Base-by-base conservation (phyloP, 1,140 invertebrate species). In the Ceratina australensis region DNA sequence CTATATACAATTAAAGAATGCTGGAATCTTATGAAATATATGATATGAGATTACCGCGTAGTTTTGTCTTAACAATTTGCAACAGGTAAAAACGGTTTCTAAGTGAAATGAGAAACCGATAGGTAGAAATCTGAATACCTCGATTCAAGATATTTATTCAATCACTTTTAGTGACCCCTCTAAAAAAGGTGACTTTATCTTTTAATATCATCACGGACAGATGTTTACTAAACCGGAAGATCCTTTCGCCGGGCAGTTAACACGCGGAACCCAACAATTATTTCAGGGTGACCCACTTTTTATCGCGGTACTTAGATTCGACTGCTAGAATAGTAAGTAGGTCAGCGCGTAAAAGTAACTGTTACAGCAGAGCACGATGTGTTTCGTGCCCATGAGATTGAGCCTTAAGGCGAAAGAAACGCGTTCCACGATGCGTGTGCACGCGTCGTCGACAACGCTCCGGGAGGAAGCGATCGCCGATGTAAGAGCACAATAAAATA, bases 341-440 rank as follows among this genome's bases (percentile, higher is more conserved):
- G 83, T 81, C 83, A 84, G n/a, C 56, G 74, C 82, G 83, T 85
- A 81, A 85, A 85, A 85, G 82, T 81, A 85, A 85, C 83, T 85
- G 83, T 85, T 85, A 84, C 82, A 49, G 72, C 82, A 84, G 71
- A 42, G 52, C 15, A 54, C 79, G 77, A 82, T 80, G 78, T 84
- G 79, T 85, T 85, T 85, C 82, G 63, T 26, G 54, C 57, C 33
- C 71, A 69, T 72, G 68, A 67, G 67, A 83, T 65, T 79, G 64
- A 72, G 63, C 68, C 72, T 80, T 72, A n/a, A 64, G 81, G 72
- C 33, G 59, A 73, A 79, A 82, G 72, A 72, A 80, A 42, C 42
- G 50, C 15, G 24, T 16, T n/a, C 4, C 16, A 5, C 7, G 5
- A 26, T 13, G 50, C 20, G 22, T 56, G 22, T 26, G 28, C 2